A percentile compares a stretch with the other conserved stretches of the same genome.
Conservation (phyloP, 2,113 vertebrate genomes). For the Pachypanchax playfairii region DNA sequence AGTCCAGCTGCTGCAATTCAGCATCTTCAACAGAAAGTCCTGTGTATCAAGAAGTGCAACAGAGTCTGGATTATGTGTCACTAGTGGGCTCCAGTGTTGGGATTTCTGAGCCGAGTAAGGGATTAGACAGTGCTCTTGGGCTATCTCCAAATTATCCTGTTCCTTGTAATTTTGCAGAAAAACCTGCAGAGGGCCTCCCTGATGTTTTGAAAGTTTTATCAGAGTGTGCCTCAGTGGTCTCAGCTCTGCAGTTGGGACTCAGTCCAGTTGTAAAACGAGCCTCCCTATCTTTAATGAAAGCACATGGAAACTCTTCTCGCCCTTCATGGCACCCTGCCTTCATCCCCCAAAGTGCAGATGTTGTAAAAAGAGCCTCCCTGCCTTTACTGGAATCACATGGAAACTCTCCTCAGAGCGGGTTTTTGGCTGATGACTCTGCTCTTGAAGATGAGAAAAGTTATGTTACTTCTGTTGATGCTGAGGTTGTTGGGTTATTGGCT, state of each 20-base stretch:
- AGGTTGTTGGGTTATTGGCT: slow-evolving; percentile 39
- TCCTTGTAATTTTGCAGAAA: slow-evolving; percentile 15
- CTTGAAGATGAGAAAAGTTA: slow-evolving; percentile 31
- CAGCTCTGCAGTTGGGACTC: slow-evolving; percentile 46
- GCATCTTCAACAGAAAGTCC: slow-evolving; percentile 1
- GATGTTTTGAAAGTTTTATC: slow-evolving; percentile 50
- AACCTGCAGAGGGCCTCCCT: slow-evolving; percentile 14
- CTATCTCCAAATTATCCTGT: slow-evolving; percentile 29
- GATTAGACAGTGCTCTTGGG: slow-evolving; percentile 51
- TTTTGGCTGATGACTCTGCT: slow-evolving; percentile 24
- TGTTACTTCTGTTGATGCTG: background rate
- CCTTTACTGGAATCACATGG: slow-evolving; percentile 5
- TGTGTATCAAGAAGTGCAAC: background rate
- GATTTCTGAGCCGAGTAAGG: slow-evolving; percentile 5
- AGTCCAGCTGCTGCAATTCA: background rate
- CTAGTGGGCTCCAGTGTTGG: background rate
- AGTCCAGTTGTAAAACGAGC: slow-evolving; percentile 56
- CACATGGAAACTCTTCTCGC: background rate
- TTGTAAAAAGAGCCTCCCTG: slow-evolving; percentile 45
- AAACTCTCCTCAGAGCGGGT: background rate
- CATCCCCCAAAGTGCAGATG: too few species aligned
- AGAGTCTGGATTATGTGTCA: background rate
- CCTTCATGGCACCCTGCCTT: too few species aligned
- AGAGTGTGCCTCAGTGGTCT: slow-evolving; percentile 33
- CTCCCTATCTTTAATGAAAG: slow-evolving; percentile 26